These are phyloP conservation scores for Eriocheir sinensis DNA, from an alignment of 1,140 invertebrate species.

Conservation along the genomic window DNA sequence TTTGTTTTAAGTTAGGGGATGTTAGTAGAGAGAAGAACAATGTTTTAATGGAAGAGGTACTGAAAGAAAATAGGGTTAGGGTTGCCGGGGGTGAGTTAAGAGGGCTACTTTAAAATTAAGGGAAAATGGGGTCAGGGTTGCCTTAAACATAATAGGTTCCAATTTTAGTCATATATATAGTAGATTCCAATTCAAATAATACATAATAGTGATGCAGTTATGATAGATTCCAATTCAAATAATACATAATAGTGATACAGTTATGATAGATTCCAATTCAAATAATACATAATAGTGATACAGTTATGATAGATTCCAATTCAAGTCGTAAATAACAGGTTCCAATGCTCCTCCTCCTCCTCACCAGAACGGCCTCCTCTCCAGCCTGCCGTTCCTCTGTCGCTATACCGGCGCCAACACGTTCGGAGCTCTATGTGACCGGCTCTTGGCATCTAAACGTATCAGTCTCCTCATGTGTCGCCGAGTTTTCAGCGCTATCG, in stretches of 20 bases:
- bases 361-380: constrained; percentile 36
- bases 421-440: neutral
- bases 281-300: neutral
- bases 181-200: neutral
- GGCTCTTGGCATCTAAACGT: neutral
- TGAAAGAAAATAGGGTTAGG: too few species aligned
- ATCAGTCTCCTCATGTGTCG: constrained; percentile 1
- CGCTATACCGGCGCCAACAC: constrained; percentile 28
- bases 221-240: neutral
- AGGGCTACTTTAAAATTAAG: too few species aligned
- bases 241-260: neutral
- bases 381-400: constrained; percentile 41
- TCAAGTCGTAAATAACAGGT: too few species aligned
- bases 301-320: neutral
- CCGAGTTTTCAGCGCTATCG: constrained; percentile 46
- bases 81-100: too few species aligned
- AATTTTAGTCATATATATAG: neutral
- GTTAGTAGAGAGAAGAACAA: too few species aligned
- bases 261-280: neutral
- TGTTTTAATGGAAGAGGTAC: too few species aligned
- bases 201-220: neutral
- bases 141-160: too few species aligned
- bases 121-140: too few species aligned
- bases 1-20: too few species aligned
- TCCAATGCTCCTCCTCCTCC: too few species aligned